Conservation (phyloP, 2,797 vertebrate genomes). For the Pteropus rufus region DNA sequence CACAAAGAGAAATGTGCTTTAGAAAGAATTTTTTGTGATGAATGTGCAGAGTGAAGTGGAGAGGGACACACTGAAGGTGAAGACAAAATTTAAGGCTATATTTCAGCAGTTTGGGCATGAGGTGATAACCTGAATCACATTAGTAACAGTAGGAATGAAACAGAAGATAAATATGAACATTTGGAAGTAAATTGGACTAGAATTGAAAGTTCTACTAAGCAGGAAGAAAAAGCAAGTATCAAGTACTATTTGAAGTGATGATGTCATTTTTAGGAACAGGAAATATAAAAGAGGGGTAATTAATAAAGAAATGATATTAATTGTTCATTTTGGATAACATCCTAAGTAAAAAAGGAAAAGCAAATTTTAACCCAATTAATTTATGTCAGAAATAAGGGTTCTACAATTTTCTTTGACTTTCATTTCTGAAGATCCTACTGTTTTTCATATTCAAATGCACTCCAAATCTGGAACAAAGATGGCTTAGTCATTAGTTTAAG, state of each 20-base stretch:
- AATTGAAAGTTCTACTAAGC: not conserved
- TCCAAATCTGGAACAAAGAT: conserved; percentile 9
- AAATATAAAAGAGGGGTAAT: not conserved
- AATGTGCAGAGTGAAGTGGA: not conserved
- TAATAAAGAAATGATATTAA: not conserved
- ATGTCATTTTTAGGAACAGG: not conserved
- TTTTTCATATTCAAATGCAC: conserved; percentile 32
- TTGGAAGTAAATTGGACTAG: not conserved
- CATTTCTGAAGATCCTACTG: conserved; percentile 18
- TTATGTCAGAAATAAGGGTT: not conserved
- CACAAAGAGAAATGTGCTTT: not conserved
- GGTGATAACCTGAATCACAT: not conserved
- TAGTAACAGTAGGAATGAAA: not conserved
- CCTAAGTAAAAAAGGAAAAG: not conserved
- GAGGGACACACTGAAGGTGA: not conserved
- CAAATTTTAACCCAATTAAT: conserved; percentile 31
- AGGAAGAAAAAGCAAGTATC: not conserved
- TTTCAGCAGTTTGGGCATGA: not conserved
- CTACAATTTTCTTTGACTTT: conserved; percentile 29
- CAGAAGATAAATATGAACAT: not conserved
- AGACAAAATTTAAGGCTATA: not conserved
- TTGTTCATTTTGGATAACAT: not conserved
- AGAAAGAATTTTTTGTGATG: not conserved
- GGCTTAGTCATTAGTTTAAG: conserved; percentile 29
- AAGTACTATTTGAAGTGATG: not conserved